Evolutionary conservation across 1,140 invertebrate species (phyloP).

Genomic region (Euwallacea similis): DNA sequence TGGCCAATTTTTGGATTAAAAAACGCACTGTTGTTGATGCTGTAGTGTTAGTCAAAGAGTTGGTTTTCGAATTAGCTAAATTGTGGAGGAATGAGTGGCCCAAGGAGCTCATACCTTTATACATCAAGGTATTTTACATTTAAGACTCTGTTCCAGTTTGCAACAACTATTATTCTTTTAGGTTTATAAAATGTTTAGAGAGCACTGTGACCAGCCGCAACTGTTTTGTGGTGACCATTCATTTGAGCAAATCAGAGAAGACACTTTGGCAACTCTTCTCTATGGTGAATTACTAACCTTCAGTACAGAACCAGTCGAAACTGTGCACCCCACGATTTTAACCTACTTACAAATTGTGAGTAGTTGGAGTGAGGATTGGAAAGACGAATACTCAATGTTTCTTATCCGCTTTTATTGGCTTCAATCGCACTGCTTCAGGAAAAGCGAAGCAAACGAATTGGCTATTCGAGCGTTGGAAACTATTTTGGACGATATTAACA

Average conservation of each 20-base stretch:
- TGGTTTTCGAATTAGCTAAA: constrained; percentile 59
- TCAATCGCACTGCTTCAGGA: constrained; percentile 58
- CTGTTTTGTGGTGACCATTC: constrained; percentile 56
- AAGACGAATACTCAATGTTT: constrained; percentile 53
- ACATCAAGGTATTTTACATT: constrained; percentile 53
- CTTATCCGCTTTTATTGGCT: constrained; percentile 59
- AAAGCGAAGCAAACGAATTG: constrained; percentile 56
- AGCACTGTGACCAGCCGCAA: constrained; percentile 60
- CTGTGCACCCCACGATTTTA: constrained; percentile 38
- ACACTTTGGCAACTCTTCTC: constrained; percentile 63
- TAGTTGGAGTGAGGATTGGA: constrained; percentile 53
- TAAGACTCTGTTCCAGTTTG: not conserved
- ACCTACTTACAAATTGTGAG: constrained; percentile 50
- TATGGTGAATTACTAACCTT: constrained; percentile 62
- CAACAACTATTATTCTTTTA: not conserved
- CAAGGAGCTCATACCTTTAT: constrained; percentile 60
- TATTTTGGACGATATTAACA: constrained; percentile 53
- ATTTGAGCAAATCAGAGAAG: constrained; percentile 58
- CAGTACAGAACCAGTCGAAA: constrained; percentile 33
- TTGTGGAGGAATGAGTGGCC: constrained; percentile 70
- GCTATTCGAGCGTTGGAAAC: constrained; percentile 56
- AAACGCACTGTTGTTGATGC: constrained; percentile 60
- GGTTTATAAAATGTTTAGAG: constrained; percentile 60
- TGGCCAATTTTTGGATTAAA: constrained; percentile 64
- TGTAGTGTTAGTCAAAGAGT: constrained; percentile 65